Evolutionary conservation across 2,797 vertebrate species (phyloP).

Genomic region (Crenuchus spilurus): DNA sequence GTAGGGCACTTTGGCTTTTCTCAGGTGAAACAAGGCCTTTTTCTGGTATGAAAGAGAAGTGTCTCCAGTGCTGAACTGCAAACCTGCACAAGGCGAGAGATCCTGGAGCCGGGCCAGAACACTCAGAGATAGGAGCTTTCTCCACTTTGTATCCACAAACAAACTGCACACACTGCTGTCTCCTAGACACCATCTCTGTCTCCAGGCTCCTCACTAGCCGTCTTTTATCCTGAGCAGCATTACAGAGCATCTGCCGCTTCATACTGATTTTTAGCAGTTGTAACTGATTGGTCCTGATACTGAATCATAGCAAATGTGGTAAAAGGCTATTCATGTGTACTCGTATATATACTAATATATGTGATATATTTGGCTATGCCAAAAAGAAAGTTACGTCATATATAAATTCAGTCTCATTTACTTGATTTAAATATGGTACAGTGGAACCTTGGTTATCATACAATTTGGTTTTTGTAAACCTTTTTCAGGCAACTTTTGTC

Average conservation of each 20-base stretch:
- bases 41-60: slow-evolving; percentile 48
- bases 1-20: slow-evolving; percentile 44
- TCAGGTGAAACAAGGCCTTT: slow-evolving; percentile 56
- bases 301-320: neutral
- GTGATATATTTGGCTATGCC: too few species aligned
- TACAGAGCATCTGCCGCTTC: neutral
- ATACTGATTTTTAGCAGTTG: neutral
- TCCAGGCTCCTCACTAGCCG: neutral
- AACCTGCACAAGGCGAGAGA: slow-evolving; percentile 16
- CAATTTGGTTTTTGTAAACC: too few species aligned
- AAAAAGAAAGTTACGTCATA: too few species aligned
- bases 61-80: slow-evolving; percentile 38
- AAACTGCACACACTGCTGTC: slow-evolving; percentile 45
- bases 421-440: too few species aligned
- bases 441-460: too few species aligned
- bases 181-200: slow-evolving; percentile 24
- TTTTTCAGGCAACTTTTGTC: too few species aligned
- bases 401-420: too few species aligned
- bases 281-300: neutral
- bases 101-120: slow-evolving; percentile 33
- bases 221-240: neutral
- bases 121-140: slow-evolving; percentile 27
- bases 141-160: slow-evolving; percentile 50
- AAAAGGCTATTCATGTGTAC: too few species aligned
- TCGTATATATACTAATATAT: too few species aligned